Conservation (phyloP, 2,797 vertebrate species). For the Atherinosoma microstoma region DNA sequence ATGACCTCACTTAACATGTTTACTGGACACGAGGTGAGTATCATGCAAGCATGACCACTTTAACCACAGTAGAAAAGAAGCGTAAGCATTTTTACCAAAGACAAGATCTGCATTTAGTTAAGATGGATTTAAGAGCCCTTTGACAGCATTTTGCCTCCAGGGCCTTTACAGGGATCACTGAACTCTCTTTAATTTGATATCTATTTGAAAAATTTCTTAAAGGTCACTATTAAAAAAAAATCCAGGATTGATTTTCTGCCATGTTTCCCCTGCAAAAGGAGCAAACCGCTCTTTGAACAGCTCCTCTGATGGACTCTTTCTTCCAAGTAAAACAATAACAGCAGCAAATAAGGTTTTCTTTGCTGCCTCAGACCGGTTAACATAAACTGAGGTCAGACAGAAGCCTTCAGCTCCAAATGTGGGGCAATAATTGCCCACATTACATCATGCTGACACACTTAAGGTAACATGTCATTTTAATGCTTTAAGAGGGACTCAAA, state of each 20-base stretch:
- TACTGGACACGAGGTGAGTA: constrained; percentile 11
- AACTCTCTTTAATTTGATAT: not conserved
- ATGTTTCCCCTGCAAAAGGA: too few relatives aligned
- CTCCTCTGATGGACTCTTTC: not conserved
- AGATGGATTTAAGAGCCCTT: not conserved
- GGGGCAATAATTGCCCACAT: not conserved
- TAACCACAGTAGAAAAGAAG: constrained; percentile 10
- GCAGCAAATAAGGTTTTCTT: constrained; percentile 5
- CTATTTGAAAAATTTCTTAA: not conserved
- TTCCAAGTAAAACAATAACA: not conserved
- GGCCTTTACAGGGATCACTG: not conserved
- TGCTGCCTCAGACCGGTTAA: constrained; percentile 8
- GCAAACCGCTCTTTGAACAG: not conserved
- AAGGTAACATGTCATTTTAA: not conserved
- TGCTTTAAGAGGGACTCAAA: not conserved
- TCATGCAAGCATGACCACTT: constrained; percentile 20
- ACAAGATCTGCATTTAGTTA: constrained; percentile 1
- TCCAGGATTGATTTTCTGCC: too few relatives aligned
- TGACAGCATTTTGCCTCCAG: not conserved
- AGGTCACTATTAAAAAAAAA: too few relatives aligned
- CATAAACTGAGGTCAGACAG: constrained; percentile 9
- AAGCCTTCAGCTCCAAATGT: constrained; percentile 15
- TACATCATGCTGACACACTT: constrained; percentile 30
- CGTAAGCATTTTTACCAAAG: not conserved
- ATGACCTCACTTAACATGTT: constrained; percentile 39